Evolutionary conservation across 2,797 vertebrate genomes (phyloP).

Genomic region (Cacajao melanocephalus): DNA sequence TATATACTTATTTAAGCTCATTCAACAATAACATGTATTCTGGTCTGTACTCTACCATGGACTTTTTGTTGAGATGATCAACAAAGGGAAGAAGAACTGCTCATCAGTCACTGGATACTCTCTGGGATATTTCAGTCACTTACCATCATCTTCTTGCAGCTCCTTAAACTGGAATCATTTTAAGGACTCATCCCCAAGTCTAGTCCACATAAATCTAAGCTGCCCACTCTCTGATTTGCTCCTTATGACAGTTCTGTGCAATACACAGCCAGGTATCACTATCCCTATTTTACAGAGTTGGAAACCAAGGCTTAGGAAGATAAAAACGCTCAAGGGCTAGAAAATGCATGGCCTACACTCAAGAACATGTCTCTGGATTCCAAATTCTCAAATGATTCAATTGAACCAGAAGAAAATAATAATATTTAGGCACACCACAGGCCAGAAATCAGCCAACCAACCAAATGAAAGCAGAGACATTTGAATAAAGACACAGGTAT

Average conservation of each 20-base stretch:
- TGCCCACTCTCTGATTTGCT: neutral
- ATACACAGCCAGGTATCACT: neutral
- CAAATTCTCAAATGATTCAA: neutral
- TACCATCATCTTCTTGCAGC: neutral
- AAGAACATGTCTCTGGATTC: neutral
- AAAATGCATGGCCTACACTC: neutral
- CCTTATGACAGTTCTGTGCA: neutral
- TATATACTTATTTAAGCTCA: slow-evolving; percentile 28
- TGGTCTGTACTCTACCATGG: neutral
- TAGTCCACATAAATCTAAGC: neutral
- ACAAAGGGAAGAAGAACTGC: neutral
- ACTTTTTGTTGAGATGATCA: neutral
- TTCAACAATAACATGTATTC: neutral
- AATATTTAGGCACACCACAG: no score
- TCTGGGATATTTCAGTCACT: neutral
- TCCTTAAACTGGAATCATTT: neutral
- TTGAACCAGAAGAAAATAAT: neutral
- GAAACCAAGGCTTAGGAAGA: neutral
- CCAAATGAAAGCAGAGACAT: neutral
- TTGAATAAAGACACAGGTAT: neutral
- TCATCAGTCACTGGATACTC: neutral
- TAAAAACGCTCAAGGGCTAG: neutral
- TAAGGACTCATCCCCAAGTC: neutral
- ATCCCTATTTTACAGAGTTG: neutral
- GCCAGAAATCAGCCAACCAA: neutral